Evolutionary conservation across 2,113 vertebrate species (phyloP), one percentile per base, ranked within the genome.

Genomic region (Cololabis saira): DNA sequence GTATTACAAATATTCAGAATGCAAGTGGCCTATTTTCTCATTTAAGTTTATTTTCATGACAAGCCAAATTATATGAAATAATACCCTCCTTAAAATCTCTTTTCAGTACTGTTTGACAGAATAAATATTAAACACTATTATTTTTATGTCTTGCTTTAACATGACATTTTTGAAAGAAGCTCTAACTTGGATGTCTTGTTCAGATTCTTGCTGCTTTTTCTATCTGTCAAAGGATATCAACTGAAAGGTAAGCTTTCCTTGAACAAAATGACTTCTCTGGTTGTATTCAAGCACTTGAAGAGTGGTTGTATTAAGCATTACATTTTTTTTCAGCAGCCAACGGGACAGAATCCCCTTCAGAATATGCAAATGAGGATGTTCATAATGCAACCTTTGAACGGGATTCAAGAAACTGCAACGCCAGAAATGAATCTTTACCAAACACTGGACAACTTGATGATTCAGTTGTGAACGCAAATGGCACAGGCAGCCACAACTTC

Each of bases 201-300:
- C 22, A 73, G 70, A 47, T 59, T 50, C 24, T 64, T 73, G 9
- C 54, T 73, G 54, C 33, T 73, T 37, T 59, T 53, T 15, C 42
- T 65, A 37, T 47, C 70, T 65, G 13, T 52, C 15, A 49, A 42
- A 53, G 43, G 4, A 15, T 19, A 52, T 19, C 70, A 52, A 58
- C 41, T 7, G 57, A 33, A 43, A 44, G 53, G 70, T 73, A 65
- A 73, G 61, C 19, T 37, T 16, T 30, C 5, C 16, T 5, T 16
- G 2, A 30, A 60, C 4, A 12, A 2, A 27, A 12, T 0, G 30
- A 7, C 1, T 30, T 60, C 4, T 17, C 15, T 13, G 2, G n/a
- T 49, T 12, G 9, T 40, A 19, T 13, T 48, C 47, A 27, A 13
- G 1, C 0, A 37, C 40, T 52, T 27, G 24, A n/a, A n/a, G n/a